Percentiles rank a stretch among this genome's conserved stretches.
Conservation (phyloP, 2,888 invertebrate genomes). For the Chrysodeixis includens region DNA sequence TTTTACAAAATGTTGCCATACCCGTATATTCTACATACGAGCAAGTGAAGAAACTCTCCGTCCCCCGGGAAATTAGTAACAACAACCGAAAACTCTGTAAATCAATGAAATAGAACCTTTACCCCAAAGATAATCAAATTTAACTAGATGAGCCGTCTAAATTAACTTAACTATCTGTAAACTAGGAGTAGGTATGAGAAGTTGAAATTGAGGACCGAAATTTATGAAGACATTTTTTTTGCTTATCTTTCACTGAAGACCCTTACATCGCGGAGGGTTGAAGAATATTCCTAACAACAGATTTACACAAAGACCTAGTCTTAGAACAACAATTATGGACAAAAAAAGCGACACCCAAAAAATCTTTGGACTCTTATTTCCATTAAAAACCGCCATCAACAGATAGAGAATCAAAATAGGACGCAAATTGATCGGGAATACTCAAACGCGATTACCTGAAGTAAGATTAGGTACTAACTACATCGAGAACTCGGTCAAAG, state of each 20-base stretch:
- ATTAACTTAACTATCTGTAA: neutral
- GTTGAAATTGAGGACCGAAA: too few species aligned
- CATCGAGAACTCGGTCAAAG: constrained; percentile 2
- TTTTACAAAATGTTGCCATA: constrained; percentile 5
- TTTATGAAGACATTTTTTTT: too few species aligned
- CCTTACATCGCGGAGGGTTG: too few species aligned
- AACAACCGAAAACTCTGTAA: constrained; percentile 8
- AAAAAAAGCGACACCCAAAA: neutral
- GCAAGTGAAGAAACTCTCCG: neutral
- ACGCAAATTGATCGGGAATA: neutral
- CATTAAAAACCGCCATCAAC: neutral
- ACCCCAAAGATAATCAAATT: constrained; percentile 1
- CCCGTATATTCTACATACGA: neutral
- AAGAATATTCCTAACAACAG: too few species aligned
- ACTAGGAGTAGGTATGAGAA: too few species aligned
- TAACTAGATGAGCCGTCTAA: neutral
- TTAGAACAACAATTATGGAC: too few species aligned
- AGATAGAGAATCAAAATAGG: neutral
- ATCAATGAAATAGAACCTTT: constrained; percentile 7
- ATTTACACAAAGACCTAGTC: too few species aligned
- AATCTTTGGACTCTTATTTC: neutral
- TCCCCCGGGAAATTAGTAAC: constrained; percentile 4
- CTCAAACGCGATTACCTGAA: neutral
- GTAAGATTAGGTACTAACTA: neutral
- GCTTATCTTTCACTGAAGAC: too few species aligned